Evolutionary conservation across 2,888 invertebrate genomes (phyloP), one percentile per base, ranked within the genome.

Genomic region (Drosophila nr. fundita): DNA sequence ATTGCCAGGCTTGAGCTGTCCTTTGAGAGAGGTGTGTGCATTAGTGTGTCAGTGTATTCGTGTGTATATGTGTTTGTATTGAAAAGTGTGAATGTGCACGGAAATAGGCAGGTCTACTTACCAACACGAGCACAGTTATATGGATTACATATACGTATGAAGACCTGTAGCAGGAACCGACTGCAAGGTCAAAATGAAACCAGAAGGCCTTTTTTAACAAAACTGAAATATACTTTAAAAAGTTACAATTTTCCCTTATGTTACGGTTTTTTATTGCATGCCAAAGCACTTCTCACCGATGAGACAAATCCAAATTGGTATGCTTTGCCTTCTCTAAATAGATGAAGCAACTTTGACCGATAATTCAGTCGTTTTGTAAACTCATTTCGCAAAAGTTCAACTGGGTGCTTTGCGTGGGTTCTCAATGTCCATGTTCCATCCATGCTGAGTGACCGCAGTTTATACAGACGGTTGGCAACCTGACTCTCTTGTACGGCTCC

Each of bases 381-480:
- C 45, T 60, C 58, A 55, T 53, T 59, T 29, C 53, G 42, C 21
- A 15, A 27, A 21, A 42, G 50, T 60, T 54, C 54, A 34, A 42
- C 73, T 64, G 78, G 69, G 55, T 40, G 32, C 27, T 27, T 55
- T 38, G 24, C 48, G 59, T 50, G 59, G 52, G 67, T 42, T 36
- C 40, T 52, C 52, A 40, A 34, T 63, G 58, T 52, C 52, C 69
- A 58, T 42, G 76, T 66, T 66, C 48, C 48, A 66, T 78, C 67
- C 76, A n/a, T 79, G 78, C 38, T 78, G 66, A 67, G 78, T 88
- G 87, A 86, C 84, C 84, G 70, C 84, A 84, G 87, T 73, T 88
- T 88, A 88, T 83, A 73, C 89, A 80, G 88, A 83, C 89, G 81
- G 87, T 68, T 70, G 77, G 59, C 78, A 48, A 29, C 61, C 70